These are phyloP conservation scores for Caenorhabditis afra DNA, from an alignment of 2,888 invertebrate species.

Conservation along the genomic window DNA sequence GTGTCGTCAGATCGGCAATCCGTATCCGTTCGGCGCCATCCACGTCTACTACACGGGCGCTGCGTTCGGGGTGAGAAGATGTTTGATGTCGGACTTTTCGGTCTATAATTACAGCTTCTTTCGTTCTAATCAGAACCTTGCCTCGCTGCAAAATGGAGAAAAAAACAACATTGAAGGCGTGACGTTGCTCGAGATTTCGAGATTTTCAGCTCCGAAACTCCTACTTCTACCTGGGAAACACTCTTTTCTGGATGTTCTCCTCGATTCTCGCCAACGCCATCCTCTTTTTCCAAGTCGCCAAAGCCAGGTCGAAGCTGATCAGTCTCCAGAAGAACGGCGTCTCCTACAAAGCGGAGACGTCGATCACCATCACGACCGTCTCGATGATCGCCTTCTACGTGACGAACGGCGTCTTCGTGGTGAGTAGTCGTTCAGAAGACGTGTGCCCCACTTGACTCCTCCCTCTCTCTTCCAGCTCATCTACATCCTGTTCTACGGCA, in stretches of 20 bases:
- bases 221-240: slow-evolving; percentile 27
- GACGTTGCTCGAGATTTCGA: too few species aligned
- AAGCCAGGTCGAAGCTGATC: slow-evolving; percentile 24
- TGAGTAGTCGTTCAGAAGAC: neutral
- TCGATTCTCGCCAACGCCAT: slow-evolving; percentile 15
- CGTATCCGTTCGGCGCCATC: slow-evolving; percentile 40
- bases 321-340: slow-evolving; percentile 22
- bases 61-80: slow-evolving; percentile 29
- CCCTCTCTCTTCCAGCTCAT: slow-evolving; percentile 40
- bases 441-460: too few species aligned
- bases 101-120: too few species aligned
- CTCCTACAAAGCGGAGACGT: slow-evolving; percentile 15
- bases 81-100: too few species aligned
- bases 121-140: too few species aligned
- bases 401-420: slow-evolving; percentile 30
- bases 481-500: slow-evolving; percentile 40
- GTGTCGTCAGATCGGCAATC: slow-evolving; percentile 18
- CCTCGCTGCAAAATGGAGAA: too few species aligned
- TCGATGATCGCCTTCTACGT: slow-evolving; percentile 35
- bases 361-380: slow-evolving; percentile 33
- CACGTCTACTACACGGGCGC: slow-evolving; percentile 29
- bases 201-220: slow-evolving; percentile 42
- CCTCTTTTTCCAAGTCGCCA: slow-evolving; percentile 9
- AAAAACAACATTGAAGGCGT: too few species aligned
- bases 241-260: slow-evolving; percentile 20